Base-by-base conservation (phyloP, 2,888 invertebrate species). In the Andrena marginata region DNA sequence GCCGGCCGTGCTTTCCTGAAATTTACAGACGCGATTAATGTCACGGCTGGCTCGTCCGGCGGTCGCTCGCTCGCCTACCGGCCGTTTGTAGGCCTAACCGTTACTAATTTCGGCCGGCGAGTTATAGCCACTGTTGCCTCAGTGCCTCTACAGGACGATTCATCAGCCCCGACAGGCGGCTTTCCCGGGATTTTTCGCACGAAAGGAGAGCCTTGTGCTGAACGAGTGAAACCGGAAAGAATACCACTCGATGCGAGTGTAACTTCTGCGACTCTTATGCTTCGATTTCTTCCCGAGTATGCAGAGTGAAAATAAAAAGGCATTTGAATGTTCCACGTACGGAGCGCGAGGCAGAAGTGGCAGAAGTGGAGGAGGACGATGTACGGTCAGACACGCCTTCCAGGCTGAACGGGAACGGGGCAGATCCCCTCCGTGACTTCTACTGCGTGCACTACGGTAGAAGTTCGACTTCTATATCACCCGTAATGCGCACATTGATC, bases 41-140 rank as follows among this genome's bases (percentile, higher is more conserved):
- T 91, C 89, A 87, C 79, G 89, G 82, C 77, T 84, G 79, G 83
- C 86, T 86, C 89, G 88, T 87, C 89, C 82, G 82, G 79, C 65
- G 70, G 81, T 70, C 85, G 82, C 64, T 84, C 82, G 85, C 83
- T 70, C 69, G 54, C 74, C 85, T 68, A 63, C 70, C 77, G 77
- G 67, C 84, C 86, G 89, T 83, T 87, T 83, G 84, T 88, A 90
- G 85, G 90, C 91, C 92, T 89, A 89, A 90, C 90, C 90, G 90
- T 91, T 92, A 91, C 92, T 92, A 92, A 93, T 93, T 93, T 93
- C 87, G 81, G 59, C 42, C 80, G 77, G 74, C 84, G 88, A 92
- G 89, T 92, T 92, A 91, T 91, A 91, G 87, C 87, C 73, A 82
- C 87, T 83, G 88, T 89, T 89, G 86, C 85, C 84, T 71, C 73